phyloP scores from a whole-genome alignment of 2,888 invertebrate genomes.

The Coenonympha arcania region DNA sequence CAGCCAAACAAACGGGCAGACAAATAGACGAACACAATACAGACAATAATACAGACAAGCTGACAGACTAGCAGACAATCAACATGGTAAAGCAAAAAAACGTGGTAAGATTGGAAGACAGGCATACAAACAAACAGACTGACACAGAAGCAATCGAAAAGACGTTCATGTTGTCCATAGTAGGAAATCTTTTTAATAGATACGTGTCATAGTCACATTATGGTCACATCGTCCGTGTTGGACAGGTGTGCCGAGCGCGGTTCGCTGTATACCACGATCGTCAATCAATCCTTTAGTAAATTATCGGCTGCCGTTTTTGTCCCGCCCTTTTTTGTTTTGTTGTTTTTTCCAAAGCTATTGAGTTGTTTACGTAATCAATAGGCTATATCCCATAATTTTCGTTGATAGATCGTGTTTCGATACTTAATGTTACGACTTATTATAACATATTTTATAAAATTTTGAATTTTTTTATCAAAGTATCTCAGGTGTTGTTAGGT shows the following conservation, averaged over 20 bases:
- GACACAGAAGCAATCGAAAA: neutral
- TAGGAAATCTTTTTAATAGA: too few relatives aligned
- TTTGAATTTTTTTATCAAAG: too few relatives aligned
- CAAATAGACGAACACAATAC: too few relatives aligned
- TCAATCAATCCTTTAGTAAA: conserved; percentile 7
- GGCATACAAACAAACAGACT: neutral
- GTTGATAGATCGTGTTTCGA: neutral
- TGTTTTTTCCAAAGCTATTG: neutral
- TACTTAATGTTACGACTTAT: neutral
- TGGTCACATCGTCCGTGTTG: too few relatives aligned
- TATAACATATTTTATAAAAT: too few relatives aligned
- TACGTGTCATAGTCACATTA: neutral
- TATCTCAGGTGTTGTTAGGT: too few relatives aligned
- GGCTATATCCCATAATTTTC: neutral
- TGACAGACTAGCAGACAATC: neutral
- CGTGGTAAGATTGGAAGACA: too few relatives aligned
- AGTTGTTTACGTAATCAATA: neutral
- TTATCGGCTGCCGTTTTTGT: conserved; percentile 1
- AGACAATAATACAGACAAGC: too few relatives aligned
- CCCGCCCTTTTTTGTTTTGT: neutral
- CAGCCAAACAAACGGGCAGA: too few relatives aligned
- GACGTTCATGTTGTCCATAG: too few relatives aligned
- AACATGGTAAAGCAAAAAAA: too few relatives aligned
- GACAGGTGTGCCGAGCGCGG: neutral
- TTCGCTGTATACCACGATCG: neutral